Percentiles rank a stretch among this genome's conserved stretches.
Evolutionary conservation across 1,140 invertebrate genomes (phyloP).

Genomic region (Drosophila willistoni): DNA sequence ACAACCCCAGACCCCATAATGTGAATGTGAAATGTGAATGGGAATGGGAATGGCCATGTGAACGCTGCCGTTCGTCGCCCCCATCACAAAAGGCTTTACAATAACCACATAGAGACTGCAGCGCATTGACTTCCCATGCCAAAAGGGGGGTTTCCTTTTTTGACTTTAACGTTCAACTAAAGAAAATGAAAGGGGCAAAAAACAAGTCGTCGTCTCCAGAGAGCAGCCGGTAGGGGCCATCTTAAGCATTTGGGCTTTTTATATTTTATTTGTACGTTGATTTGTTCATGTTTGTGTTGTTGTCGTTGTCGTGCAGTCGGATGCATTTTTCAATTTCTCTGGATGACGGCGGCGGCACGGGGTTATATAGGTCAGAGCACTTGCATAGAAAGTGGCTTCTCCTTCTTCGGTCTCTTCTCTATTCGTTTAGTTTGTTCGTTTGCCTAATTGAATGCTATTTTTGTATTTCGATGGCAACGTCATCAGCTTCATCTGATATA

Average conservation of each 20-base stretch:
- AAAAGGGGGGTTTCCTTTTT: constrained; percentile 72
- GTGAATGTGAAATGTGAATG: constrained; percentile 18
- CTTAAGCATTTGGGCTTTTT: constrained; percentile 50
- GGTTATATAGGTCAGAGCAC: constrained; percentile 79
- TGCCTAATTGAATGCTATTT: constrained; percentile 78
- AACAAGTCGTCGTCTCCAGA: constrained; percentile 20
- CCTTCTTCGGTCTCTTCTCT: constrained; percentile 33
- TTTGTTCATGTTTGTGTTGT: constrained; percentile 57
- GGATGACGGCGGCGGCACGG: constrained; percentile 26
- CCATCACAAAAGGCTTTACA: constrained; percentile 71
- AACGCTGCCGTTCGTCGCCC: constrained; percentile 31
- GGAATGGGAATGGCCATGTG: constrained; percentile 13
- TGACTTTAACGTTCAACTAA: constrained; percentile 49
- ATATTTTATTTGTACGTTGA: constrained; percentile 68
- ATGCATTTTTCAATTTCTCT: constrained; percentile 53
- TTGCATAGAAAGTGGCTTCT: constrained; percentile 74
- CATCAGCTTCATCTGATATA: constrained; percentile 43
- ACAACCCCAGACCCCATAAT: constrained; percentile 38
- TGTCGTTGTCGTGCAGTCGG: constrained; percentile 46
- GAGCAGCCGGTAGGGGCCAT: not conserved
- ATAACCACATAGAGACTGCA: constrained; percentile 44
- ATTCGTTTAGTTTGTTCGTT: constrained; percentile 38
- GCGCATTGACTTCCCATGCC: constrained; percentile 65
- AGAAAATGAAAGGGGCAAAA: constrained; percentile 68
- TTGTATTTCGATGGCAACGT: constrained; percentile 60